phyloP scores from a whole-genome alignment of 2,797 vertebrate species.

The Sebastes kiyomatsui region DNA sequence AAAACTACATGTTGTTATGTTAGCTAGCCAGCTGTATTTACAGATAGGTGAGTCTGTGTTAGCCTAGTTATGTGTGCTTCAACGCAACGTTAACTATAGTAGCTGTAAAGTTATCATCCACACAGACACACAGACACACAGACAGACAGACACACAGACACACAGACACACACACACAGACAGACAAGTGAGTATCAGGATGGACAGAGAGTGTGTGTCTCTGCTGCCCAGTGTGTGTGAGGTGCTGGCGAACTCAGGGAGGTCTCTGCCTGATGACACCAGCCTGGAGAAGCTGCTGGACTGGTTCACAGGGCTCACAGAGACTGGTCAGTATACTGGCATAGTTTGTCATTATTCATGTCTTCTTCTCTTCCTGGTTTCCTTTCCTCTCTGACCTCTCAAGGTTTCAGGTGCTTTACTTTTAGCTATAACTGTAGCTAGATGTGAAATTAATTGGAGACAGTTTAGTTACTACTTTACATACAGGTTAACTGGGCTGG shows the following conservation, averaged over 20 bases:
- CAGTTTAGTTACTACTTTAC: not conserved
- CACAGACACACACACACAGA: accelerated
- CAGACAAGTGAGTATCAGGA: too few relatives aligned
- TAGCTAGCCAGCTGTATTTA: not conserved
- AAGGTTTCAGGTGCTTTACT: not conserved
- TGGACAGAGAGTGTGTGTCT: conserved; percentile 86
- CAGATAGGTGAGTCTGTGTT: not conserved
- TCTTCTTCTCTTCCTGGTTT: not conserved
- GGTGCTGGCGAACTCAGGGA: conserved; percentile 81
- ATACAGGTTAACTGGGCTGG: not conserved
- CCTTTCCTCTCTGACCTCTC: not conserved
- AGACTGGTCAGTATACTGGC: conserved; percentile 77
- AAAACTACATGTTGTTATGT: not conserved
- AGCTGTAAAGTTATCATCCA: not conserved
- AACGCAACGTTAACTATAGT: not conserved
- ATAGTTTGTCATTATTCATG: not conserved
- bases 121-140: accelerated
- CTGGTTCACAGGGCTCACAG: conserved; percentile 85
- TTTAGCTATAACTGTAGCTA: not conserved
- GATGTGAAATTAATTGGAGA: not conserved
- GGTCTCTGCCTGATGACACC: conserved; percentile 88
- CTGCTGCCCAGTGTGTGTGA: conserved; percentile 88
- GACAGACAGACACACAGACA: accelerated
- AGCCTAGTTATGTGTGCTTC: not conserved
- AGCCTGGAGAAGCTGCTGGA: conserved; percentile 95